Base-by-base conservation (phyloP, 2,888 invertebrate species). In the Lycocerus yunnanus region DNA sequence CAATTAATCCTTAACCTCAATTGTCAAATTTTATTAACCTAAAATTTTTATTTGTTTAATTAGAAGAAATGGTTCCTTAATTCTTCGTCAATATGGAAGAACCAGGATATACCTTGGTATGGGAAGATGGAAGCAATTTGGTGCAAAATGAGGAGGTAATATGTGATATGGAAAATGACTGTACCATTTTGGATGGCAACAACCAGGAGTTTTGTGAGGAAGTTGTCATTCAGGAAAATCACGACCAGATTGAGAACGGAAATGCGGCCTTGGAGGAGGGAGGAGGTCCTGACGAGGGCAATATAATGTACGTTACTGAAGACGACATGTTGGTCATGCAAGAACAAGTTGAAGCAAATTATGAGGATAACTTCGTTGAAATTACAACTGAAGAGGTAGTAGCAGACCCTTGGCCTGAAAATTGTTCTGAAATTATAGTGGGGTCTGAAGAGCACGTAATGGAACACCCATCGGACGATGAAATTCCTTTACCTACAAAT, bases 401-500 rank as follows among this genome's bases (percentile, higher is more conserved):
- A 14, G 92, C 94, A 0, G 95, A 95, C 83, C 93, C 93, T 81
- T 95, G 95, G 95, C 93, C 92, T 63, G 90, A 91, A 81, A 89
- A 90, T 72, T 93, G 92, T 72, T 93, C 92, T 1, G 93, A 93
- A 80, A 92, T 94, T 8, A 81, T 87, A 5, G 82, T 91, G 90
- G 77, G 90, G 90, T 80, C 92, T 88, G 85, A 89, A 89, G 82
- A 88, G 88, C 78, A 87, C 86, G 77, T 87, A 86, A 88, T 89
- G 80, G 79, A 89, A 65, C 84, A 84, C 61, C 88, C 90, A 76
- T 89, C 90, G 81, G 92, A 93, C 82, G 92, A 93, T 85, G 84
- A 94, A 86, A 93, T 95, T 67, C 94, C 94, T 3, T 86, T 95
- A 79, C 94, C 95, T 65, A 94, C 94, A 24, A 94, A 94, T 84